These are phyloP conservation scores for Saccopteryx bilineata DNA, from an alignment of 2,113 vertebrate species.

Conservation along the genomic window DNA sequence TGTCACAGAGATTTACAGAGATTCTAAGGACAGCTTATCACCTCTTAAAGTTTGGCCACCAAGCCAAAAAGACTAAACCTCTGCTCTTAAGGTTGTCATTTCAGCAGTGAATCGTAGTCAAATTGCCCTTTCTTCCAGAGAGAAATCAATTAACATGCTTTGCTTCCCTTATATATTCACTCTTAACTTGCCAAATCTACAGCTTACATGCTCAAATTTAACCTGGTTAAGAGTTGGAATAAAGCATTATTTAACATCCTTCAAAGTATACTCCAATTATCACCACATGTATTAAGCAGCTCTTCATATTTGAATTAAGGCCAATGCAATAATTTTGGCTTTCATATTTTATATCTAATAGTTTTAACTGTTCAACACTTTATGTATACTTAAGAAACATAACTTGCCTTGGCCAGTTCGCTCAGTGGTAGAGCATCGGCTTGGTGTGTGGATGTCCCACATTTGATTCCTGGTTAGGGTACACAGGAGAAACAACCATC, in stretches of 20 bases:
- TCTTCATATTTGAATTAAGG: not conserved
- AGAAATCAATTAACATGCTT: slow-evolving; percentile 35
- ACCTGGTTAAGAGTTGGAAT: slow-evolving; percentile 57
- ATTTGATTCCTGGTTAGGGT: too few species aligned
- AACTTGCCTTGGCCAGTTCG: not conserved
- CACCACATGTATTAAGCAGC: not conserved
- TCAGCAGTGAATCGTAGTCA: slow-evolving; percentile 42
- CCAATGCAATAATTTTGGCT: not conserved
- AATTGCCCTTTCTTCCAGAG: slow-evolving; percentile 39
- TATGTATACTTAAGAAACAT: not conserved
- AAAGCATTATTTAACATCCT: slow-evolving; percentile 44
- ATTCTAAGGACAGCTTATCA: slow-evolving; percentile 22
- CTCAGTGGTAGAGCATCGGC: too few species aligned
- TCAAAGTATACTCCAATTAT: not conserved
- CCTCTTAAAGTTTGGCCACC: slow-evolving; percentile 45
- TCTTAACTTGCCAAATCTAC: slow-evolving; percentile 51
- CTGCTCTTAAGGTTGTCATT: slow-evolving; percentile 43
- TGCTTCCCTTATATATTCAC: slow-evolving; percentile 41
- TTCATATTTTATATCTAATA: slow-evolving; percentile 45
- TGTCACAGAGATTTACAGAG: slow-evolving; percentile 63
- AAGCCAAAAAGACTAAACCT: slow-evolving; percentile 46
- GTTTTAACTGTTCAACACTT: not conserved
- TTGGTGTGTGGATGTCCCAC: too few species aligned
- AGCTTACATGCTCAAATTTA: slow-evolving; percentile 49
- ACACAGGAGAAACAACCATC: too few species aligned